phyloP scores from a whole-genome alignment of 2,888 invertebrate species.

The Keiferia lycopersicella region DNA sequence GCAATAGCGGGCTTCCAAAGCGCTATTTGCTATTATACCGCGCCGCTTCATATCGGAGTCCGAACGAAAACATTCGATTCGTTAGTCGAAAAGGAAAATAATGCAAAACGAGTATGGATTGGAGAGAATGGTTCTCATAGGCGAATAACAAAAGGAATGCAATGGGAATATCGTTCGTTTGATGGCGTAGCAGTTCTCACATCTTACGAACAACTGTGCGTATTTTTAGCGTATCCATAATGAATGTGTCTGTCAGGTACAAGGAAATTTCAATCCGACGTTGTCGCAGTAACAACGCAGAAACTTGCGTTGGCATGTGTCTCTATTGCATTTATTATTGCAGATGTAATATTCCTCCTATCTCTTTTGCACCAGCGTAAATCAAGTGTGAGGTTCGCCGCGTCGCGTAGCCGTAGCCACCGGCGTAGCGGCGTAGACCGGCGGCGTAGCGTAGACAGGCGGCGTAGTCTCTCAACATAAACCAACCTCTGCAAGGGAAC shows the following conservation, averaged over 20 bases:
- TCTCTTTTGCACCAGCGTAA: no score
- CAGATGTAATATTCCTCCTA: no score
- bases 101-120: conserved; percentile 66
- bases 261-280: no score
- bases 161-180: conserved; percentile 67
- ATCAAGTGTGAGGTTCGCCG: no score
- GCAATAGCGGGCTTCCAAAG: conserved; percentile 24
- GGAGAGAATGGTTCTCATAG: conserved; percentile 71
- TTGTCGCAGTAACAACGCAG: no score
- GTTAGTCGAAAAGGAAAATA: conserved; percentile 72
- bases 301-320: no score
- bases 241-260: no score
- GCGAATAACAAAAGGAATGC: conserved; percentile 71
- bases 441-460: conserved; percentile 39
- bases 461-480: not conserved
- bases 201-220: no score
- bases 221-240: no score
- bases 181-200: no score
- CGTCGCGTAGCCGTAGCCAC: conserved; percentile 28
- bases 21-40: conserved; percentile 36
- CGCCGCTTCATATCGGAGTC: conserved; percentile 47
- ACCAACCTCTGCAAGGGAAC: no score
- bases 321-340: no score
- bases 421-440: conserved; percentile 38
- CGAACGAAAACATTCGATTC: conserved; percentile 71